Percentiles rank a stretch among this genome's conserved stretches.
phyloP scores from a whole-genome alignment of 2,113 vertebrate species.

The Trematocara macrostoma region DNA sequence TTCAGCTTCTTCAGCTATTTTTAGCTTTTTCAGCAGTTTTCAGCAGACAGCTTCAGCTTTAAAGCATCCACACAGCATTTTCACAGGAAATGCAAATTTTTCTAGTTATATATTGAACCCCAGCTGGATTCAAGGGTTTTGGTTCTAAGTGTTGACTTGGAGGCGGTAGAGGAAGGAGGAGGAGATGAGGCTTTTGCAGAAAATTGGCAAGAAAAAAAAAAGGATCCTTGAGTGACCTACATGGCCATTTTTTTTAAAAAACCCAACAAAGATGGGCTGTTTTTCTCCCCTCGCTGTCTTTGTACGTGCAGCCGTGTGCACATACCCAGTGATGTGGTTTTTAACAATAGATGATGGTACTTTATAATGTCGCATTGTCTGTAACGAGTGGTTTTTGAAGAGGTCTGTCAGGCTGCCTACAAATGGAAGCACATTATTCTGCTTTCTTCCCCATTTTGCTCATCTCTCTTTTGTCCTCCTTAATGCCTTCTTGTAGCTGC shows the following conservation, averaged over 20 bases:
- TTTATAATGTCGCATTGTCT: slow-evolving; percentile 20
- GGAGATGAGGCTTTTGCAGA: neutral
- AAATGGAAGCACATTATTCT: neutral
- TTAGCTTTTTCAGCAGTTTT: no score
- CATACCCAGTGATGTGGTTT: neutral
- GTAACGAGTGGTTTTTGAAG: neutral
- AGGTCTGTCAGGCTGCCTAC: neutral
- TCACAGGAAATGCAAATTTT: no score
- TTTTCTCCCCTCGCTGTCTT: neutral
- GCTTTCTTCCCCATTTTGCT: neutral
- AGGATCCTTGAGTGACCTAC: neutral
- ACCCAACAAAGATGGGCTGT: neutral
- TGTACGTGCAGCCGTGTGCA: neutral
- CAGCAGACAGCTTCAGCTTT: no score
- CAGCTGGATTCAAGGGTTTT: neutral
- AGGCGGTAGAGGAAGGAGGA: neutral
- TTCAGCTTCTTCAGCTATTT: no score
- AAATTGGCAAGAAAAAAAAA: neutral
- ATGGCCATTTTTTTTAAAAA: neutral
- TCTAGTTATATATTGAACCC: neutral
- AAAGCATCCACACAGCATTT: no score
- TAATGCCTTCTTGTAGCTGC: neutral
- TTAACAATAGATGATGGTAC: neutral
- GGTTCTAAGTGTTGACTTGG: neutral
- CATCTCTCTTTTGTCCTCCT: neutral